phyloP scores from a whole-genome alignment of 2,797 vertebrate species.

The Notolepis coatsorum region DNA sequence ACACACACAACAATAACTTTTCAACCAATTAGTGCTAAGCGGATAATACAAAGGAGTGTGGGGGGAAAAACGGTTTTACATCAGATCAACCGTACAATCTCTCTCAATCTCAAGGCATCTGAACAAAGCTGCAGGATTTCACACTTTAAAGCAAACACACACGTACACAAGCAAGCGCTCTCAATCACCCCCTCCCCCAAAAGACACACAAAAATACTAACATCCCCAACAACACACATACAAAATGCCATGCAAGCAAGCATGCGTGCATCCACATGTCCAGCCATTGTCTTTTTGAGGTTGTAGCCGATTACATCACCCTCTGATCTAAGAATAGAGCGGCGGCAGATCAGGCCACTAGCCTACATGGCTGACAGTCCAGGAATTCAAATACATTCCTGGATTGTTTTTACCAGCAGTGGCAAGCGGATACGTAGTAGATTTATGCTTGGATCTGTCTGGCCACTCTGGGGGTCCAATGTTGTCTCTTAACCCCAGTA shows the following conservation, averaged over 20 bases:
- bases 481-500: too few relatives aligned
- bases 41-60: neutral
- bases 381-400: neutral
- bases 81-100: neutral
- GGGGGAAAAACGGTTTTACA: slow-evolving; percentile 12
- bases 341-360: slow-evolving; percentile 52
- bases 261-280: slow-evolving; percentile 15
- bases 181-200: neutral
- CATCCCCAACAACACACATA: too few relatives aligned
- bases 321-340: slow-evolving; percentile 64
- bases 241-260: neutral
- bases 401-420: neutral
- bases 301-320: slow-evolving; percentile 61
- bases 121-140: slow-evolving; percentile 49
- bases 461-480: neutral
- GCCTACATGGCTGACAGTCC: slow-evolving; percentile 36
- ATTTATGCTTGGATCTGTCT: neutral
- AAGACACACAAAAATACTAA: slow-evolving; percentile 15
- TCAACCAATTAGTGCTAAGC: neutral
- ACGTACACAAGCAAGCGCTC: slow-evolving; percentile 23
- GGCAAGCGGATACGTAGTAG: neutral
- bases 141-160: slow-evolving; percentile 22
- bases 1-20: neutral
- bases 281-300: slow-evolving; percentile 33
- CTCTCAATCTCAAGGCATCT: slow-evolving; percentile 30